Conservation (phyloP, 2,797 vertebrate species). For the Margarornis squamiger region DNA sequence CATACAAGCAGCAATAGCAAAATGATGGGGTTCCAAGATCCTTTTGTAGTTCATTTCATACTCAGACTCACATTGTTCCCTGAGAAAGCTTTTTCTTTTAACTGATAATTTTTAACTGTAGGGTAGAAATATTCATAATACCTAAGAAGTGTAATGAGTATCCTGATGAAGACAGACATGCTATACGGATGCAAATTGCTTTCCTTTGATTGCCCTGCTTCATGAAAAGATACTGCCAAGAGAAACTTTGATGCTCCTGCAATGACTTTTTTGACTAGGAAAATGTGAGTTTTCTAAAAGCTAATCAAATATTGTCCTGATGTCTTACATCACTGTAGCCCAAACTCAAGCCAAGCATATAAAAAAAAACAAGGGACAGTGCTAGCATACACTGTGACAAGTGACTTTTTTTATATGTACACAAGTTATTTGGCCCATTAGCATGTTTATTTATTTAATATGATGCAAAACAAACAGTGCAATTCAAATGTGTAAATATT, state of each 20-base stretch:
- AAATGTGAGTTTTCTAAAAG: neutral
- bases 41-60: neutral
- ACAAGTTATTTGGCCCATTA: neutral
- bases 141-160: neutral
- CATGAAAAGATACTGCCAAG: neutral
- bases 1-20: neutral
- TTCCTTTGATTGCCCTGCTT: neutral
- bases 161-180: neutral
- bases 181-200: neutral
- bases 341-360: neutral
- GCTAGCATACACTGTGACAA: neutral
- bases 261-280: neutral
- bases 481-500: neutral
- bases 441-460: neutral
- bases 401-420: neutral
- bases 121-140: neutral
- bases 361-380: neutral
- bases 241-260: neutral
- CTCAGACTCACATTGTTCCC: neutral
- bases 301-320: neutral
- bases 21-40: neutral
- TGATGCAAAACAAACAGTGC: neutral
- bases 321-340: neutral
- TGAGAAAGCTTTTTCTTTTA: neutral
- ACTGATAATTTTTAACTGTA: neutral